phyloP scores from a whole-genome alignment of 2,797 vertebrate species.

The Acanthornis magna region DNA sequence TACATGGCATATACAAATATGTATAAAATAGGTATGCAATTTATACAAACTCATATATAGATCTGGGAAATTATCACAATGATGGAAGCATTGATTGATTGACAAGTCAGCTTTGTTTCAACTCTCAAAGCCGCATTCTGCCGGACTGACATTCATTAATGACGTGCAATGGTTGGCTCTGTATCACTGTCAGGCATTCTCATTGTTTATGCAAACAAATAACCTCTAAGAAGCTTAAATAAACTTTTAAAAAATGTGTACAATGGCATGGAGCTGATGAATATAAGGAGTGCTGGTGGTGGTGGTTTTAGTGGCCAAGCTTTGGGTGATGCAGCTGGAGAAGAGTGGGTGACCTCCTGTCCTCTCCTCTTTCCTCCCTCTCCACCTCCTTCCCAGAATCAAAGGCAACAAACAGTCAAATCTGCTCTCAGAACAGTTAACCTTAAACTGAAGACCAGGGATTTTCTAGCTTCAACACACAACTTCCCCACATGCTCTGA shows the following conservation, averaged over 20 bases:
- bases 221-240: background rate
- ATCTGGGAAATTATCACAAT: background rate
- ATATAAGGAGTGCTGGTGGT: rapidly evolving
- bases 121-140: background rate
- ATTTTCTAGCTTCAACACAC: background rate
- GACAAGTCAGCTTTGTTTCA: background rate
- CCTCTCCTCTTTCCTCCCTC: background rate
- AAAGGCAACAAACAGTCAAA: rapidly evolving
- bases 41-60: background rate
- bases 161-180: background rate
- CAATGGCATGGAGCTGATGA: rapidly evolving
- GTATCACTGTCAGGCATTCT: background rate
- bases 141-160: background rate
- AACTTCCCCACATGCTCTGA: rapidly evolving
- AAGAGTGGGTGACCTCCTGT: rapidly evolving
- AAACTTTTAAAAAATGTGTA: background rate
- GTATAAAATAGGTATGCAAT: rapidly evolving
- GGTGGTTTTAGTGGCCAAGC: background rate
- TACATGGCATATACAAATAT: background rate
- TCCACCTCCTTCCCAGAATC: background rate
- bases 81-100: background rate
- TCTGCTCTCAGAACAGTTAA: background rate
- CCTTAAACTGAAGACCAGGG: background rate
- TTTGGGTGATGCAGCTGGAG: background rate
- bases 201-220: background rate